Conservation (phyloP, 2,888 invertebrate species). For the Herminia tarsipennalis region DNA sequence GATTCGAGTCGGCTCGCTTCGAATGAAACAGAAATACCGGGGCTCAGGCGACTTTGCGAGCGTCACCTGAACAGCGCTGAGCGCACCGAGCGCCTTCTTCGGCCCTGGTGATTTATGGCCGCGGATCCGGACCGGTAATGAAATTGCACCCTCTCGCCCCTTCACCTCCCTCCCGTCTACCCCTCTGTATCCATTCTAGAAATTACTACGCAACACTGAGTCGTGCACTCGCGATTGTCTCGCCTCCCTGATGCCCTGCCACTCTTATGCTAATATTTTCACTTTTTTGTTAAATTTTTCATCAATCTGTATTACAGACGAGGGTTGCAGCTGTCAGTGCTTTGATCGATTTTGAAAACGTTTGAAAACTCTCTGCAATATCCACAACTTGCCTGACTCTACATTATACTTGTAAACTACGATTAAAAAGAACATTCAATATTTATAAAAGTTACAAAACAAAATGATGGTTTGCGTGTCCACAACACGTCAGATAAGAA, state of each 20-base stretch:
- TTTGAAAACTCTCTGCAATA: too few species aligned
- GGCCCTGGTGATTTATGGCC: constrained; percentile 85
- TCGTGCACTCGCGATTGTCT: constrained; percentile 68
- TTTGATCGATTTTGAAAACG: constrained; percentile 6
- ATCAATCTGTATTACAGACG: constrained; percentile 54
- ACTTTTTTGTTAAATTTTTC: constrained; percentile 53
- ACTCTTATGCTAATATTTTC: constrained; percentile 68
- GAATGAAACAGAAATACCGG: constrained; percentile 77
- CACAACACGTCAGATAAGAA: too few species aligned
- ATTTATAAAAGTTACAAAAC: too few species aligned
- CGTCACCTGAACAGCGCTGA: constrained; percentile 84
- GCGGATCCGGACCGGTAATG: constrained; percentile 85
- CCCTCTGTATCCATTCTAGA: constrained; percentile 77
- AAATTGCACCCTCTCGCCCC: constrained; percentile 83
- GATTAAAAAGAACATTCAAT: too few species aligned
- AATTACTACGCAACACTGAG: constrained; percentile 82
- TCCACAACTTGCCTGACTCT: too few species aligned
- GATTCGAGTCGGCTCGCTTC: constrained; percentile 63
- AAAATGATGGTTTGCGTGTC: too few species aligned
- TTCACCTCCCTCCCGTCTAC: constrained; percentile 58
- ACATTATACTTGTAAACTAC: too few species aligned
- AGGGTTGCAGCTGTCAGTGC: constrained; percentile 16
- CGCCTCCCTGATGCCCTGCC: constrained; percentile 48
- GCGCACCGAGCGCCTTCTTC: constrained; percentile 78
- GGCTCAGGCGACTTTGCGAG: constrained; percentile 78